Base-by-base conservation (phyloP, 2,113 vertebrate species). In the Calyptommatus sinebrachiatus region DNA sequence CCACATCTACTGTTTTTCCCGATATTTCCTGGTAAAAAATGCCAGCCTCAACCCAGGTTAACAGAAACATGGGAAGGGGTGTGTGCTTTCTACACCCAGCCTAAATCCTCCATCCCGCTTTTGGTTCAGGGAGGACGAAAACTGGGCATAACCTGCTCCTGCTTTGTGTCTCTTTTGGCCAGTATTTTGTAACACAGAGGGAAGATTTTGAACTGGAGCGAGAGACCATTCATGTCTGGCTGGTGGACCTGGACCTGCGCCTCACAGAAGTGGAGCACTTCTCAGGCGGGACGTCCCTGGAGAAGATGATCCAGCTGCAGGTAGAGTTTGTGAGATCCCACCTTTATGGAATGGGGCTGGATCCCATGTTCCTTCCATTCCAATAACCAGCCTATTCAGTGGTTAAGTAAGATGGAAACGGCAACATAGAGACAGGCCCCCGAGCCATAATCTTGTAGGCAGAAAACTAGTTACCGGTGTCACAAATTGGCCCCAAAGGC, bases 271-370 rank as follows among this genome's bases (percentile, higher is more conserved):
- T 96, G 11, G 94, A 96, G 68, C 93, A 95, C 31, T 91, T 91
- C 84, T 91, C 91, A 0, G 92, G 91, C 45, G 88, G 86, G 31
- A 93, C 88, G 53, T 85, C 88, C 50, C 91, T 92, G 24, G 87
- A 94, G 1, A 96, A 96, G 84, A 94, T 96, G 83, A 78, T 67
- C 26, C 88, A 73, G 68, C 91, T 96, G 70, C 94, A 95, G 94
- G 96, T 96, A 89, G 53, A 41, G 35, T 41, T 41, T 41, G 35
- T 41, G 35, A 41, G 35, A 2, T 41, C 35, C 35, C 35, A 41
- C 35, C 35, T 41, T 41, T 41, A 6, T 50, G 50, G 4, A 16
- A 16, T 50, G 50, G 10, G 50, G 50, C 14, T 41, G 50, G 50
- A 50, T 50, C 8, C 50, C 50, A 9, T 50, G 5, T 50, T 14